phyloP scores from a whole-genome alignment of 2,888 invertebrate species.

The Oligia strigilis region DNA sequence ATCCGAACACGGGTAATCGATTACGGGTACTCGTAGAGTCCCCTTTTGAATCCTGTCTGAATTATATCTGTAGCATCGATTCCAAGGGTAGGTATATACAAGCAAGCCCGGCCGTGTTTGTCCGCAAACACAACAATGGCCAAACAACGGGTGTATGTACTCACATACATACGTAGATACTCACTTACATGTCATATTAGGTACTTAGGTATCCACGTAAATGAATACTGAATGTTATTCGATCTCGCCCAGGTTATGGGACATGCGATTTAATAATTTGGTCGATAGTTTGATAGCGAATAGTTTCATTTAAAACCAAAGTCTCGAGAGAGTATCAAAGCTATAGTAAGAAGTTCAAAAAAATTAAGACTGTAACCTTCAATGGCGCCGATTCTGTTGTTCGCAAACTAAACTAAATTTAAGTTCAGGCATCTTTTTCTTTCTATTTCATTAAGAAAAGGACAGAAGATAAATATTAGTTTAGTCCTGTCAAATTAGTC shows the following conservation, averaged over 20 bases:
- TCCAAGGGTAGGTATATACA: conserved; percentile 66
- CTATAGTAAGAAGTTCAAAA: not conserved
- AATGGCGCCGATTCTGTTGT: too few species aligned
- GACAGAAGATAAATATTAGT: too few species aligned
- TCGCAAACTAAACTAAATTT: too few species aligned
- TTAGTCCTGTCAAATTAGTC: too few species aligned
- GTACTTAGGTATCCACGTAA: conserved; percentile 1
- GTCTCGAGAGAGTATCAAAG: not conserved
- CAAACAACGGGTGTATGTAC: conserved; percentile 68
- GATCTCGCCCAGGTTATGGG: not conserved
- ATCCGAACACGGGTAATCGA: conserved; percentile 30
- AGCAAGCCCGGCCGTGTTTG: conserved; percentile 69
- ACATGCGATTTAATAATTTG: not conserved
- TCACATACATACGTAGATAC: conserved; percentile 35
- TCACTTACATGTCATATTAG: conserved; percentile 12
- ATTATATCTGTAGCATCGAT: conserved; percentile 61
- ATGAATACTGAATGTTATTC: conserved; percentile 3
- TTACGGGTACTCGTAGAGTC: conserved; percentile 13
- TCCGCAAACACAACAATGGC: conserved; percentile 69
- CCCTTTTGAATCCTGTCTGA: conserved; percentile 40
- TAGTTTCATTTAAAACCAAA: not conserved
- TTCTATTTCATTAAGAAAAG: too few species aligned
- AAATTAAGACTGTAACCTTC: too few species aligned
- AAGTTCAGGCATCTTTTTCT: too few species aligned
- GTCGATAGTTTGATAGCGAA: not conserved